Percentiles rank a stretch among this genome's conserved stretches.
phyloP scores from a whole-genome alignment of 2,888 invertebrate species.

The Drosophila mercatorum region DNA sequence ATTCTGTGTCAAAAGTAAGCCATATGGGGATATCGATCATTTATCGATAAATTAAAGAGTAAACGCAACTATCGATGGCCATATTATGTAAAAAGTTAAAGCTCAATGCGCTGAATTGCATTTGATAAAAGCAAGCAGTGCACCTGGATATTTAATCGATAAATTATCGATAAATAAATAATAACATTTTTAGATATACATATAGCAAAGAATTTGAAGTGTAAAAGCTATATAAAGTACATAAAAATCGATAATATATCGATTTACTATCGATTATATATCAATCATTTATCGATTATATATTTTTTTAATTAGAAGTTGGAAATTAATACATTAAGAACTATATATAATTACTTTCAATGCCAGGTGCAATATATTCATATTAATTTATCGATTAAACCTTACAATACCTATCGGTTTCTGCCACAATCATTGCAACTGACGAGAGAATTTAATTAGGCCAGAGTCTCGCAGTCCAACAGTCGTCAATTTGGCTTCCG shows the following conservation, averaged over 20 bases:
- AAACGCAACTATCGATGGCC: not conserved
- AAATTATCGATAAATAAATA: not conserved
- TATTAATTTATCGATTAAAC: not conserved
- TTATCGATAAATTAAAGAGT: not conserved
- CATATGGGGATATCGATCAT: not conserved
- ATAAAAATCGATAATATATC: not conserved
- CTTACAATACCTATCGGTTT: not conserved
- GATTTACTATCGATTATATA: not conserved
- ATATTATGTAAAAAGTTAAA: too few species aligned
- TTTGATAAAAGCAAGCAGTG: too few species aligned
- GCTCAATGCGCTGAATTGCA: not conserved
- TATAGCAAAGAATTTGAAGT: too few species aligned
- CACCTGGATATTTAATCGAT: not conserved
- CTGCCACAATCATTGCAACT: not conserved
- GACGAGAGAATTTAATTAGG: not conserved
- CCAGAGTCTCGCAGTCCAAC: too few species aligned
- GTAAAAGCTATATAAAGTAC: not conserved
- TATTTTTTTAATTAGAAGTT: too few species aligned
- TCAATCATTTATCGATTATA: not conserved
- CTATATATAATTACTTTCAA: not conserved
- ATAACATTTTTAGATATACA: not conserved
- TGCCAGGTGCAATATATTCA: not conserved
- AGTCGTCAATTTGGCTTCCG: conserved; percentile 10
- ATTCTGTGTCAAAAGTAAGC: not conserved
- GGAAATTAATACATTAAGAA: not conserved